Evolutionary conservation across 2,888 invertebrate genomes (phyloP).

Genomic region (Galeopsomyia nigrocyanea): DNA sequence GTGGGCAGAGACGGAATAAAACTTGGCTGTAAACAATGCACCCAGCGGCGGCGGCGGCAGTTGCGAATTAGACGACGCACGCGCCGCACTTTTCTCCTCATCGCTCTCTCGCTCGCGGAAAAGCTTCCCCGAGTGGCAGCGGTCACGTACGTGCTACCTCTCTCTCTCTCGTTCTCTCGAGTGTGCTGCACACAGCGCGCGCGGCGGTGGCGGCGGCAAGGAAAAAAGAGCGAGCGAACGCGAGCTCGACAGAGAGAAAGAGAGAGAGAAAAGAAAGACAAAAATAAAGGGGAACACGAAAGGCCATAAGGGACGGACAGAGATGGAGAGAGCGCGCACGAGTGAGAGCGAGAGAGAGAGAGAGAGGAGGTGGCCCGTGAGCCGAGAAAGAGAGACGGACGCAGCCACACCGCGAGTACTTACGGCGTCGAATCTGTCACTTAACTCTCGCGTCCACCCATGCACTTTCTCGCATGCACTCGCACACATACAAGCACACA

Average conservation of each 20-base stretch:
- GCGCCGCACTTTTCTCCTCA: slow-evolving; percentile 26
- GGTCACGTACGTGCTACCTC: slow-evolving; percentile 38
- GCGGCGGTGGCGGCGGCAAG: slow-evolving; percentile 12
- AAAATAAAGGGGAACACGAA: background rate
- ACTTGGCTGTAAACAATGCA: slow-evolving; percentile 52
- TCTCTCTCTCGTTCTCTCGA: background rate
- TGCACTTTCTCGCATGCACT: background rate
- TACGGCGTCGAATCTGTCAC: slow-evolving; percentile 35
- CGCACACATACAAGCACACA: background rate
- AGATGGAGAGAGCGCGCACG: background rate
- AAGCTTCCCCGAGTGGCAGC: slow-evolving; percentile 35
- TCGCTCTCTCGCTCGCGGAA: slow-evolving; percentile 25
- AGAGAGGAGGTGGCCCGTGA: slow-evolving; percentile 11
- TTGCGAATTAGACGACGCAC: slow-evolving; percentile 26
- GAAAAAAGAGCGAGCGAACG: slow-evolving; percentile 30
- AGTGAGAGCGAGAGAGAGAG: background rate
- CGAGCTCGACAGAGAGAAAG: background rate
- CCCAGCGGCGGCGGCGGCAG: background rate
- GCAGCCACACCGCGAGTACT: slow-evolving; percentile 13
- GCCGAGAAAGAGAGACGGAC: slow-evolving; percentile 20
- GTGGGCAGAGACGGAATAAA: slow-evolving; percentile 20
- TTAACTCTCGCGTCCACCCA: slow-evolving; percentile 1
- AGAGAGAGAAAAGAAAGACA: slow-evolving; percentile 7
- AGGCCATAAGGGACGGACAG: background rate
- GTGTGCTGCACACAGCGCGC: slow-evolving; percentile 5